phyloP scores from a whole-genome alignment of 2,888 invertebrate genomes.

The Perizoma affinitatum region DNA sequence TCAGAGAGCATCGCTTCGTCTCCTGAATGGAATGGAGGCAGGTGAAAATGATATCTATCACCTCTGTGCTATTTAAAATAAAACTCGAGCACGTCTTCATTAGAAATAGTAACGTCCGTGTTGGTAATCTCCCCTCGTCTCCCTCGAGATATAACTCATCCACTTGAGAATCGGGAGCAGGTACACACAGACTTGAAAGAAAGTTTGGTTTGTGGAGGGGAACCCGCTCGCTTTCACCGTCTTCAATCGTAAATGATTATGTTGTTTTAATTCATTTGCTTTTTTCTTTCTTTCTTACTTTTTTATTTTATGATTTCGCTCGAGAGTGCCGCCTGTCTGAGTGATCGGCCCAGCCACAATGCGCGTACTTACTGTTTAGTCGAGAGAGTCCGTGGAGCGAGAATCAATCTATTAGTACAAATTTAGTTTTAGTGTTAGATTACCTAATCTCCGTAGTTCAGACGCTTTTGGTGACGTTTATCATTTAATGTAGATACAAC shows the following conservation, averaged over 20 bases:
- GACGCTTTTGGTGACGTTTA: constrained; percentile 24
- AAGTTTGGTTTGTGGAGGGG: constrained; percentile 80
- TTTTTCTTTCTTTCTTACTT: constrained; percentile 71
- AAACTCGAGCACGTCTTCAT: constrained; percentile 75
- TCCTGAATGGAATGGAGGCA: constrained; percentile 44
- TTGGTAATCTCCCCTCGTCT: constrained; percentile 66
- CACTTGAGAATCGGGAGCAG: constrained; percentile 81
- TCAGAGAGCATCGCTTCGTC: constrained; percentile 1
- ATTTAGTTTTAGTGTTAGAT: constrained; percentile 52
- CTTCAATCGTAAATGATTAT: constrained; percentile 82
- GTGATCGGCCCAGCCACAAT: constrained; percentile 50
- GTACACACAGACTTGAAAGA: constrained; percentile 81
- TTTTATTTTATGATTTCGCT: constrained; percentile 69
- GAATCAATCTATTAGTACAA: constrained; percentile 58
- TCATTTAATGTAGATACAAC: not conserved
- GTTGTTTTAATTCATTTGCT: constrained; percentile 83
- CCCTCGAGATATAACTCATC: constrained; percentile 81
- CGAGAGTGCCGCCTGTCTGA: constrained; percentile 79
- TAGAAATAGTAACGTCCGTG: constrained; percentile 67
- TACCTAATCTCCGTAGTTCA: constrained; percentile 46
- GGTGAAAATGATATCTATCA: constrained; percentile 66
- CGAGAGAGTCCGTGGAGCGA: constrained; percentile 49
- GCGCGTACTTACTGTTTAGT: constrained; percentile 45
- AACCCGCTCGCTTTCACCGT: constrained; percentile 69
- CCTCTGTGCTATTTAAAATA: constrained; percentile 70